Percentiles rank a stretch among this genome's conserved stretches.
Conservation (phyloP, 2,113 vertebrate species). For the Melanerpes formicivorus region DNA sequence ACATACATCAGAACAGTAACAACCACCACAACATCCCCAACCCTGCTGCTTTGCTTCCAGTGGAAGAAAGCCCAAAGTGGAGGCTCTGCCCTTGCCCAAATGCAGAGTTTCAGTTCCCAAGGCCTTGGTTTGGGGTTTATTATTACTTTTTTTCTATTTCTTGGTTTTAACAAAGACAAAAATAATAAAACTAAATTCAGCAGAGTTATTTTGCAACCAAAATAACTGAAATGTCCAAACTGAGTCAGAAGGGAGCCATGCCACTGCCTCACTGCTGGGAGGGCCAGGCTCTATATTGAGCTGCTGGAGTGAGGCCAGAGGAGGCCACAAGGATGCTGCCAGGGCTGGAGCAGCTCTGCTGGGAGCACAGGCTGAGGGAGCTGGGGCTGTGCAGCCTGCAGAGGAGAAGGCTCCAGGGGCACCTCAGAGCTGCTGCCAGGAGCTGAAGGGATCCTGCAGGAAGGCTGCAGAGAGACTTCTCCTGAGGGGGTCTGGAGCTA, state of each 20-base stretch:
- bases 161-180: neutral
- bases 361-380: too few species aligned
- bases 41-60: neutral
- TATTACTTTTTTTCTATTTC: too few species aligned
- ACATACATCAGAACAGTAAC: neutral
- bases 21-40: neutral
- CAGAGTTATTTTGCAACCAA: conserved; percentile 35
- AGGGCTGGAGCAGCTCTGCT: too few species aligned
- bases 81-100: conserved; percentile 48
- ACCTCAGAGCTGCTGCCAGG: too few species aligned
- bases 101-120: conserved; percentile 41
- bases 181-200: neutral
- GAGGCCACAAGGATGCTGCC: too few species aligned
- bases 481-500: too few species aligned
- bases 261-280: conserved; percentile 21
- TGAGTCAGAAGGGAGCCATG: conserved; percentile 41
- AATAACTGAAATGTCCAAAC: conserved; percentile 20
- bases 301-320: too few species aligned
- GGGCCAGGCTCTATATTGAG: conserved; percentile 14
- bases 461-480: too few species aligned
- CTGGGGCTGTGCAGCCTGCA: too few species aligned
- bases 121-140: neutral
- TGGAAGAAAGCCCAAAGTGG: conserved; percentile 12
- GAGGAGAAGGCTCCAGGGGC: too few species aligned
- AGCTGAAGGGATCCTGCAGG: too few species aligned